A percentile compares a stretch with the other conserved stretches of the same genome.
These are phyloP conservation scores for Pristis pectinata DNA, from an alignment of 2,797 vertebrate genomes.

Conservation along the genomic window DNA sequence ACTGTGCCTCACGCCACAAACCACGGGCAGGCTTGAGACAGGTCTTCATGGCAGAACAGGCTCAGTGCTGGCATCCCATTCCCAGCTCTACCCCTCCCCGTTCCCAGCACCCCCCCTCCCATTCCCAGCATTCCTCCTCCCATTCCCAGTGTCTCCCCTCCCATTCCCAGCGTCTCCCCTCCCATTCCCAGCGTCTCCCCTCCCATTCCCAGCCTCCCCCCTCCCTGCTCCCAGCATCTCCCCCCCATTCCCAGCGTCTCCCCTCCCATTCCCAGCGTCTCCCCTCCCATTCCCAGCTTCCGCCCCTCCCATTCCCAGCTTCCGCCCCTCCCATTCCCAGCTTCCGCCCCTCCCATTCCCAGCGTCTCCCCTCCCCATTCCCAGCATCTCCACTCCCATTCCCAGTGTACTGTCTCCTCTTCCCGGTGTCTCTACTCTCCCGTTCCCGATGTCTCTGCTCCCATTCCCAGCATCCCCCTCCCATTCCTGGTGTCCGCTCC, in stretches of 20 bases:
- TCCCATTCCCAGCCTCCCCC: not conserved
- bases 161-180: slow-evolving; percentile 35
- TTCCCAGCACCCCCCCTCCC: too few species aligned
- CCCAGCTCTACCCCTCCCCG: not conserved
- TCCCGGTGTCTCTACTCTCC: slow-evolving; percentile 40
- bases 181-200: not conserved
- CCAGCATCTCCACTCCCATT: too few species aligned
- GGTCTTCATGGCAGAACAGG: not conserved
- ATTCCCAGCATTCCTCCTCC: not conserved
- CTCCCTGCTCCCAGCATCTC: not conserved
- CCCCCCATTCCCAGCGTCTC: slow-evolving; percentile 38
- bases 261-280: slow-evolving; percentile 47
- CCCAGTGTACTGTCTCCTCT: not conserved
- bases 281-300: slow-evolving; percentile 53
- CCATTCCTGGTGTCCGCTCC: too few species aligned
- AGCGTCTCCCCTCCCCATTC: too few species aligned
- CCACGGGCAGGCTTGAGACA: too few species aligned
- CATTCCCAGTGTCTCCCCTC: not conserved
- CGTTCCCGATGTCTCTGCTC: not conserved
- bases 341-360: slow-evolving; percentile 46
- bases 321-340: slow-evolving; percentile 42
- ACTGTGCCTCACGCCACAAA: too few species aligned
- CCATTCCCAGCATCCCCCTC: too few species aligned
- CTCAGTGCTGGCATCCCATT: too few species aligned
- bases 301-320: slow-evolving; percentile 51